A percentile compares a stretch with the other conserved stretches of the same genome.
phyloP scores from a whole-genome alignment of 2,113 vertebrate genomes.

The Heloderma charlesbogerti region DNA sequence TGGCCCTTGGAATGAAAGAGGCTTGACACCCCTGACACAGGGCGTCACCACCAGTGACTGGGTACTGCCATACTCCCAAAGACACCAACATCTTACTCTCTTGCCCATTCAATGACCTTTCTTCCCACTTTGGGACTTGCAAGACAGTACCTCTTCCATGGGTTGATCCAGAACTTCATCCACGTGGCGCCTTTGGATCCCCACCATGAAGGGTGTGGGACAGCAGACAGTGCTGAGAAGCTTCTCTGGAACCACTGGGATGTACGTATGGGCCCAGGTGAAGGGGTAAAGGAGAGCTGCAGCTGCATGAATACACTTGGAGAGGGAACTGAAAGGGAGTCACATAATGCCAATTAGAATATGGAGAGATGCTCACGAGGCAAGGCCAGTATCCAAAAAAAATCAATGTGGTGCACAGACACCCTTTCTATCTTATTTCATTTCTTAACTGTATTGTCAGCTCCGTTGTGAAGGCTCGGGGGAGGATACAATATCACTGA shows the following conservation, averaged over 20 bases:
- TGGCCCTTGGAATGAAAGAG: too few species aligned
- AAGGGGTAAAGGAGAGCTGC: slow-evolving; percentile 95
- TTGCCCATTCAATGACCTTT: background rate
- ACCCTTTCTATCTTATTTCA: background rate
- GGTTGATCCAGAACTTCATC: slow-evolving; percentile 84
- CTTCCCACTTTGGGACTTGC: fast-evolving
- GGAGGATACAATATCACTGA: background rate
- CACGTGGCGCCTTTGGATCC: slow-evolving; percentile 86
- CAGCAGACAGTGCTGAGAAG: slow-evolving; percentile 93
- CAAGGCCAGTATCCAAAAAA: background rate
- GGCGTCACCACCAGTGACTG: too few species aligned
- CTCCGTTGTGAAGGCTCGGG: background rate
- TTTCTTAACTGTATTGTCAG: background rate
- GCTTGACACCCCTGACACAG: too few species aligned
- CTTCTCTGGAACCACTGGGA: slow-evolving; percentile 92
- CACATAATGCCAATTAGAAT: background rate
- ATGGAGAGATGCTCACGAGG: background rate
- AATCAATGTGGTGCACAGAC: background rate
- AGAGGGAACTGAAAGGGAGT: slow-evolving; percentile 83
- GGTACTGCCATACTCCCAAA: background rate
- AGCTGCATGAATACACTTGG: slow-evolving; percentile 91
- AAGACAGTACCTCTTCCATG: slow-evolving; percentile 78
- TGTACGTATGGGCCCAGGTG: slow-evolving; percentile 96
- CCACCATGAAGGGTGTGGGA: slow-evolving; percentile 94
- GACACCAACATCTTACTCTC: fast-evolving